Evolutionary conservation across 2,888 invertebrate genomes (phyloP).

Genomic region (Aleiodes testaceus): DNA sequence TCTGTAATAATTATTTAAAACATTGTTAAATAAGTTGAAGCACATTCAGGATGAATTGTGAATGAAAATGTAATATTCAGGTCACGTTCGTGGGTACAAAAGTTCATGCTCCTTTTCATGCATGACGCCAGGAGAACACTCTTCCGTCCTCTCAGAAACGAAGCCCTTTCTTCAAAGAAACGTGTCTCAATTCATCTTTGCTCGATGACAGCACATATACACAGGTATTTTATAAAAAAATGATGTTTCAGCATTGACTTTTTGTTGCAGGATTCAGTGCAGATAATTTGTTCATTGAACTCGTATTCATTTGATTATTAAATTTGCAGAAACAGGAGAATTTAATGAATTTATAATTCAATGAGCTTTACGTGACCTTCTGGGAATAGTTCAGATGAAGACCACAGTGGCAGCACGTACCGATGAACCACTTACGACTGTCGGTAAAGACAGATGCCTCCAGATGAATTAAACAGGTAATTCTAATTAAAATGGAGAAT

Average conservation of each 20-base stretch:
- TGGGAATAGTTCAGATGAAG: neutral
- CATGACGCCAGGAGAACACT: slow-evolving; percentile 1
- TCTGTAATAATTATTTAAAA: neutral
- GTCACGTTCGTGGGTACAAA: slow-evolving; percentile 13
- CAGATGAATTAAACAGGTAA: neutral
- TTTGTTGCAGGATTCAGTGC: too few relatives aligned
- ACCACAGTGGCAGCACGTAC: neutral
- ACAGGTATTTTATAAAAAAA: too few relatives aligned
- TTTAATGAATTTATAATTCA: slow-evolving; percentile 4
- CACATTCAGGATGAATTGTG: neutral
- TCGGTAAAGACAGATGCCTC: neutral
- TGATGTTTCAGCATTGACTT: too few relatives aligned
- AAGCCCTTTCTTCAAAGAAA: neutral
- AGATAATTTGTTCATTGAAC: too few relatives aligned
- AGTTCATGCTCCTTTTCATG: slow-evolving; percentile 11
- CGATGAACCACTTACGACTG: neutral
- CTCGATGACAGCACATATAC: neutral
- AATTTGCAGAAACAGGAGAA: neutral
- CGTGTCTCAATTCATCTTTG: slow-evolving; percentile 8
- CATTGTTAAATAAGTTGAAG: neutral
- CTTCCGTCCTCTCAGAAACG: slow-evolving; percentile 5
- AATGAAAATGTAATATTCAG: slow-evolving; percentile 1
- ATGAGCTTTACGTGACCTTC: slow-evolving; percentile 14
- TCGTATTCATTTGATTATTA: too few relatives aligned
- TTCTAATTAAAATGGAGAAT: neutral